These are phyloP conservation scores for Hydrotaea diabolus DNA, from an alignment of 2,888 invertebrate species.

Conservation along the genomic window DNA sequence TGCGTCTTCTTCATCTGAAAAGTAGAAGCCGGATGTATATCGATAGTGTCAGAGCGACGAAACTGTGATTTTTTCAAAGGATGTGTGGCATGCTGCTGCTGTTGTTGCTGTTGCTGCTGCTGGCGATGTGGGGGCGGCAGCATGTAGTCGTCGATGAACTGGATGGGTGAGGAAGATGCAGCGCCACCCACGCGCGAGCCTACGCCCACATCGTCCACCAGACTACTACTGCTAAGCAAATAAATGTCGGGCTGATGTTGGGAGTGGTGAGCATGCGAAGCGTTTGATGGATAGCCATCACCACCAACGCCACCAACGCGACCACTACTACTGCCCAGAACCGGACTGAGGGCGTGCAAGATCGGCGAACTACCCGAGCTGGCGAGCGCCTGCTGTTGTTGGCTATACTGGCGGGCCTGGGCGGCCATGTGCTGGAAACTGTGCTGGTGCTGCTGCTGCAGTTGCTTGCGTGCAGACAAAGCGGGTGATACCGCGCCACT, in stretches of 20 bases:
- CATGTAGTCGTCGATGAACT: conserved; percentile 73
- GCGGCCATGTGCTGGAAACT: conserved; percentile 70
- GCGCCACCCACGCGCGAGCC: conserved; percentile 68
- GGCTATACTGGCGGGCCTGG: conserved; percentile 67
- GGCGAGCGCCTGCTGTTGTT: conserved; percentile 72
- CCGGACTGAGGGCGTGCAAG: conserved; percentile 76
- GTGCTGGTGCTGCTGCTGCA: conserved; percentile 77
- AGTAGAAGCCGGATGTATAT: conserved; percentile 80
- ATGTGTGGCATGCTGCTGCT: conserved; percentile 72
- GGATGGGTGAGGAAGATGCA: conserved; percentile 72
- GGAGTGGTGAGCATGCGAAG: conserved; percentile 65
- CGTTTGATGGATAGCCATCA: conserved; percentile 61
- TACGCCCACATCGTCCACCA: conserved; percentile 76
- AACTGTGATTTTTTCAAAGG: conserved; percentile 79
- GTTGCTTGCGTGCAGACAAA: conserved; percentile 78
- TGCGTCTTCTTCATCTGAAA: conserved; percentile 81
- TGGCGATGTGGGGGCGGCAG: conserved; percentile 69
- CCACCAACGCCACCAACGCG: conserved; percentile 51
- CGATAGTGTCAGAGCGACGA: conserved; percentile 81
- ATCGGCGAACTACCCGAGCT: conserved; percentile 77
- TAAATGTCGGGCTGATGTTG: conserved; percentile 79
- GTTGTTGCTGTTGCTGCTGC: conserved; percentile 64
- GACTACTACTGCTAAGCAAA: conserved; percentile 79
- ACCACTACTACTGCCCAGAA: conserved; percentile 70
- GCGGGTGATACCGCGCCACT: conserved; percentile 78